Percentiles rank a stretch among this genome's conserved stretches.
Conservation (phyloP, 2,797 vertebrate species). For the Australoheros facetus region DNA sequence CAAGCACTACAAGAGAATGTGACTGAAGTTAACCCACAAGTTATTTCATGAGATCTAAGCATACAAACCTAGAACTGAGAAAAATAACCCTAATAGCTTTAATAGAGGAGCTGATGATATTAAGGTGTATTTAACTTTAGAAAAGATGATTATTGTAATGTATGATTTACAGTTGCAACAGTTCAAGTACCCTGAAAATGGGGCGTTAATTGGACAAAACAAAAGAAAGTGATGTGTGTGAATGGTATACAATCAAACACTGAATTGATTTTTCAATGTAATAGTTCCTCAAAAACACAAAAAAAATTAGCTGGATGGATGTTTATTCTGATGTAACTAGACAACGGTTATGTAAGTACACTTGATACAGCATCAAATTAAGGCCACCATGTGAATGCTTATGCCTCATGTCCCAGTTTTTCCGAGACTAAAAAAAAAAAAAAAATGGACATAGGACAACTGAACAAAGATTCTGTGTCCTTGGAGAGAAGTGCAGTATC, state of each 20-base stretch:
- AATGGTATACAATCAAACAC: rapidly evolving
- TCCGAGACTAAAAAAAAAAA: neutral
- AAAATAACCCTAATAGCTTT: neutral
- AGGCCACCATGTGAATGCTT: rapidly evolving
- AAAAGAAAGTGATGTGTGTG: neutral
- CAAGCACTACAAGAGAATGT: slow-evolving; percentile 6
- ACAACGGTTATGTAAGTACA: too few relatives aligned
- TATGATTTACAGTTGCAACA: too few relatives aligned
- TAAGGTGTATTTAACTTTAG: neutral
- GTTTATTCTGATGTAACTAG: too few relatives aligned
- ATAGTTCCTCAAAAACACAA: neutral
- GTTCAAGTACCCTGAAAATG: neutral
- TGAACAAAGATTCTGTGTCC: neutral
- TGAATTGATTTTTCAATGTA: neutral
- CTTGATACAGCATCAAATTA: too few relatives aligned
- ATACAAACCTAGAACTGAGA: neutral
- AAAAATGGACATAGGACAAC: neutral
- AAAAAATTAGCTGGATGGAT: neutral
- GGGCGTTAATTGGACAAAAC: neutral
- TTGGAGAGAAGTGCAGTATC: slow-evolving; percentile 31
- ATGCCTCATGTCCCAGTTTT: neutral
- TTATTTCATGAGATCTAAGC: neutral
- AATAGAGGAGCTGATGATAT: neutral
- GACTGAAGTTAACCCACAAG: slow-evolving; percentile 20
- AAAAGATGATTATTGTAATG: neutral